Evolutionary conservation across 1,140 invertebrate genomes (phyloP).

Genomic region (Cotesia chilonis): DNA sequence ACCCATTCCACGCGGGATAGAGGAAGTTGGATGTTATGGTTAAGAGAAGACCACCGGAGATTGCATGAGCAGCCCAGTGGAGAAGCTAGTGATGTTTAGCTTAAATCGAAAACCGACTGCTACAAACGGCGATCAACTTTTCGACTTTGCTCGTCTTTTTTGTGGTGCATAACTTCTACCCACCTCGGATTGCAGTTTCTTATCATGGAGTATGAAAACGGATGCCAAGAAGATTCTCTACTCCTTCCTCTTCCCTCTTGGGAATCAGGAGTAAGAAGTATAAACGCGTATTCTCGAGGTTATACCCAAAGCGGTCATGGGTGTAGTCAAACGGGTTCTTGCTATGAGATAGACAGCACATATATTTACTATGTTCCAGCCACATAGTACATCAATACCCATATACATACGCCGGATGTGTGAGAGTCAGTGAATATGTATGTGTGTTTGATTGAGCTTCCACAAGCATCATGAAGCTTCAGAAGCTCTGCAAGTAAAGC

Average conservation of each 20-base stretch:
- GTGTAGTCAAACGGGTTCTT: constrained; percentile 22
- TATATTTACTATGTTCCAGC: no score
- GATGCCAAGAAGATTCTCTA: background rate
- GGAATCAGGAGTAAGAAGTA: constrained; percentile 24
- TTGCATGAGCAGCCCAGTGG: constrained; percentile 8
- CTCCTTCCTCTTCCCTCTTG: background rate
- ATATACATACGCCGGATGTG: background rate
- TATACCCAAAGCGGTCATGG: background rate
- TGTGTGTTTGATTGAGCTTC: background rate
- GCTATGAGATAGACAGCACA: background rate
- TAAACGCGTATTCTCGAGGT: constrained; percentile 2
- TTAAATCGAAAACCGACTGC: constrained; percentile 36
- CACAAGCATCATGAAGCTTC: background rate
- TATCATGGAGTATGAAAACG: constrained; percentile 6
- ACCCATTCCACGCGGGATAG: background rate
- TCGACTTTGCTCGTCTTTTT: background rate
- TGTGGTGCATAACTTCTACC: no score
- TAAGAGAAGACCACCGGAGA: constrained; percentile 8
- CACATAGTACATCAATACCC: no score
- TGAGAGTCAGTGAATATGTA: background rate
- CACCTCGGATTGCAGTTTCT: no score
- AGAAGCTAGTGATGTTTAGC: background rate
- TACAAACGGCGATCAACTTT: constrained; percentile 24
- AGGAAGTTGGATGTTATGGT: background rate
- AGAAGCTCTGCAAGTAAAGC: background rate